Base-by-base conservation (phyloP, 2,888 invertebrate species). In the Mythimna vitellina region DNA sequence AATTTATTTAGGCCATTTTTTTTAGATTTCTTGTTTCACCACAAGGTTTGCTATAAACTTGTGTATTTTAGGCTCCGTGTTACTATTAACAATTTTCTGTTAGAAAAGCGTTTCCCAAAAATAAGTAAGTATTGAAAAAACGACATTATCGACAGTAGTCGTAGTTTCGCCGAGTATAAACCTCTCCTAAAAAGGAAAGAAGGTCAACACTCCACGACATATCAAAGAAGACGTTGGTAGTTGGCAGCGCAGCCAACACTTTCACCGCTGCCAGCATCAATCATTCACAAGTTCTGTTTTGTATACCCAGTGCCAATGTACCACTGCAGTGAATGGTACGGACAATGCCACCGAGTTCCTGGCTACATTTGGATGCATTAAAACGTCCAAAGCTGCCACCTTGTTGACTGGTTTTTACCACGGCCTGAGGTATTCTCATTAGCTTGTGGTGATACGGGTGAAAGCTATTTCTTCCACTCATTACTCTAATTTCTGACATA, bases 171-270 rank as follows among this genome's bases (percentile, higher is more conserved):
- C 9, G 8, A 1, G 14, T 42, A 42, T 65, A 75, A 64, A 51
- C 22, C 22, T 22, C 46, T 78, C 35, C 60, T 53, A 51, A 58
- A 57, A 58, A 53, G 53, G 10, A 80, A 74, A 80, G 57, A 80
- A 63, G 58, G 75, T 80, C 63, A 49, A 53, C n/a, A 25, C 35
- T 57, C 54, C 9, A 61, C 42, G 42, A 14, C 17, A 32, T 7
- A 56, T 54, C n/a, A 38, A 78, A 78, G 72, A 46, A 46, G 46
- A 61, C 17, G 75, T 60, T 76, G 75, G 75, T 63, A 80, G 75
- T 64, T 76, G 75, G 75, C 80, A 80, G 53, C 29, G 63, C 25
- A 76, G 63, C 80, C 75, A 74, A 64, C 46, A 76, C 75, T 76
- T 75, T 80, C 80, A 64, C 75, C 46, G 53, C 29, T 49, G 29